Conservation (phyloP, 2,113 vertebrate species). For the Danionella cerebrum region DNA sequence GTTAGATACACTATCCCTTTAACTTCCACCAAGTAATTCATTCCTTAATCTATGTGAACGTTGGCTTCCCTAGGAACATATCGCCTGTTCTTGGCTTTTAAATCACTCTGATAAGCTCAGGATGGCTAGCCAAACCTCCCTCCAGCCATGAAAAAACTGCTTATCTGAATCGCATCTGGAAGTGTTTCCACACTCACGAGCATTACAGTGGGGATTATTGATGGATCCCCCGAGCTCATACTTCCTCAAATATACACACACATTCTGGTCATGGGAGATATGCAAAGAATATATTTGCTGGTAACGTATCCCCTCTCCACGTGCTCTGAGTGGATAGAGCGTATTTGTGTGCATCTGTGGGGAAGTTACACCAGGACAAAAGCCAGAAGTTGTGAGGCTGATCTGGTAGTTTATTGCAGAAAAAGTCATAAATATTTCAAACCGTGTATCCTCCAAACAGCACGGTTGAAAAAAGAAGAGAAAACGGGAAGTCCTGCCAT, state of each 20-base stretch:
- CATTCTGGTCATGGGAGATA: slow-evolving; percentile 59
- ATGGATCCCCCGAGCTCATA: slow-evolving; percentile 16
- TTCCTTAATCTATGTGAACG: too few relatives aligned
- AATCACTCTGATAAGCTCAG: slow-evolving; percentile 29
- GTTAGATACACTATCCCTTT: too few relatives aligned
- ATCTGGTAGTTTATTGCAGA: not conserved
- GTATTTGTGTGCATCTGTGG: not conserved
- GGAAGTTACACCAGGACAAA: not conserved
- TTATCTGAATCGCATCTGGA: slow-evolving; percentile 46
- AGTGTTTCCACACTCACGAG: slow-evolving; percentile 23
- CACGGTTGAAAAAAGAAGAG: not conserved
- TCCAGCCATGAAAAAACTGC: not conserved
- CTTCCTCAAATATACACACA: not conserved
- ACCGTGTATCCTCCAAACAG: slow-evolving; percentile 2
- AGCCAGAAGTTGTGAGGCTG: not conserved
- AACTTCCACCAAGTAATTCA: too few relatives aligned
- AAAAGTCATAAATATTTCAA: not conserved
- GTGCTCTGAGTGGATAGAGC: slow-evolving; percentile 23
- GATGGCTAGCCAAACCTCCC: not conserved
- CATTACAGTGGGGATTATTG: slow-evolving; percentile 16
- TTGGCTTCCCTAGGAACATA: too few relatives aligned
- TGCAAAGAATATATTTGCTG: slow-evolving; percentile 51
- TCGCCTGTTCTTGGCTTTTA: not conserved
- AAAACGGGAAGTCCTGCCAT: not conserved
- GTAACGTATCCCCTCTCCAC: slow-evolving; percentile 46